Conservation (phyloP, 2,888 invertebrate species). For the Liopterus haemorrhoidalis region DNA sequence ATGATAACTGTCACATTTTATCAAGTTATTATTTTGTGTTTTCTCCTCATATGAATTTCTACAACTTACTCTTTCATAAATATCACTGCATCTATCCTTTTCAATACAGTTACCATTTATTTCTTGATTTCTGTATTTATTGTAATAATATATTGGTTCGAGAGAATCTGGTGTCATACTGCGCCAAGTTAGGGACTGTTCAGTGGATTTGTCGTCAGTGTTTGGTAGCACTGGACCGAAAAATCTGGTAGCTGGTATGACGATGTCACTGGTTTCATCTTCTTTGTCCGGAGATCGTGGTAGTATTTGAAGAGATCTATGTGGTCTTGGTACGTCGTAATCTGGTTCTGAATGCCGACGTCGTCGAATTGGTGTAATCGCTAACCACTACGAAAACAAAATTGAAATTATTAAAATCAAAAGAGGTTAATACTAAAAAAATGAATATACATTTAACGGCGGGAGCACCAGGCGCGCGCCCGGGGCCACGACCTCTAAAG, state of each 20-base stretch:
- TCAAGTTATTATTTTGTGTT: background rate
- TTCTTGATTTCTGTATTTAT: conserved; percentile 12
- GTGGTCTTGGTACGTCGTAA: conserved; percentile 48
- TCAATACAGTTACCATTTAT: conserved; percentile 11
- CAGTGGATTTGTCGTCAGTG: conserved; percentile 21
- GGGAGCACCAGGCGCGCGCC: too few relatives aligned
- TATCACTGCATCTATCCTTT: conserved; percentile 4
- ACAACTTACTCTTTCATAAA: background rate
- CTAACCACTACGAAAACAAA: conserved; percentile 38
- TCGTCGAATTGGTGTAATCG: conserved; percentile 37
- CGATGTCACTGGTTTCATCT: conserved; percentile 29
- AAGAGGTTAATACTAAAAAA: conserved; percentile 4
- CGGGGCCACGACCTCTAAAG: too few relatives aligned
- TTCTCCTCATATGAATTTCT: background rate
- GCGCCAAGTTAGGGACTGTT: conserved; percentile 17
- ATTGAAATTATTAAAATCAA: conserved; percentile 2
- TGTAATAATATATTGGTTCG: conserved; percentile 33
- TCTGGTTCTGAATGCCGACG: conserved; percentile 45
- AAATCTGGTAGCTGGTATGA: conserved; percentile 41
- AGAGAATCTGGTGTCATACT: conserved; percentile 44
- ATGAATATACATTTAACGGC: background rate
- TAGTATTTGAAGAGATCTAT: conserved; percentile 39
- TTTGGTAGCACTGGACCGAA: conserved; percentile 39
- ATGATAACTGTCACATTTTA: conserved; percentile 3
- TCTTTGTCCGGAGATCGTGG: conserved; percentile 23